A percentile compares a stretch with the other conserved stretches of the same genome.
Conservation (phyloP, 2,888 invertebrate genomes). For the Tenthredo livida region DNA sequence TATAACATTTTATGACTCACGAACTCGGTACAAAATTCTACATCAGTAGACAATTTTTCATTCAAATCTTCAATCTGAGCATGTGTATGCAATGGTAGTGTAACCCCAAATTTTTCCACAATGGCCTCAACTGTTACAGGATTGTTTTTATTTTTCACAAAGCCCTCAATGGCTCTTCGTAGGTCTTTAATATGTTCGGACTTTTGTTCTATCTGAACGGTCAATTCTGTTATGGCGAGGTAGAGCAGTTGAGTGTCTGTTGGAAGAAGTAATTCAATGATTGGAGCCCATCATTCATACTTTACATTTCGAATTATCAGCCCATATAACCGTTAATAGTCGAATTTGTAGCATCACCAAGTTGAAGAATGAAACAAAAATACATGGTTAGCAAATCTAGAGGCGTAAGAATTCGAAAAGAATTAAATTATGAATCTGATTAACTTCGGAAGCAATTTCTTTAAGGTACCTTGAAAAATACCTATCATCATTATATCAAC, state of each 20-base stretch:
- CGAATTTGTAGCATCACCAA: too few relatives aligned
- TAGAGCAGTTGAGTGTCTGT: background rate
- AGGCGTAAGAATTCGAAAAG: too few relatives aligned
- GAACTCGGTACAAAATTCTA: constrained; percentile 4
- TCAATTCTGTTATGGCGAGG: background rate
- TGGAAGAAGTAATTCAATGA: too few relatives aligned
- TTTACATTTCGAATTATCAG: too few relatives aligned
- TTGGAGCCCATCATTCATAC: too few relatives aligned
- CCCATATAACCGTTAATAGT: too few relatives aligned
- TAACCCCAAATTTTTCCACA: background rate
- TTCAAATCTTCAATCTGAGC: background rate
- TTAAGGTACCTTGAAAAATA: too few relatives aligned
- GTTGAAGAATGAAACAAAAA: too few relatives aligned
- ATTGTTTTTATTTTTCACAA: background rate
- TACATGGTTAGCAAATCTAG: too few relatives aligned
- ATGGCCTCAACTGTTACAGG: background rate
- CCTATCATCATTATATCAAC: too few relatives aligned
- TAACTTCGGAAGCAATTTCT: too few relatives aligned
- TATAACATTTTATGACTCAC: background rate
- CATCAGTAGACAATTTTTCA: background rate
- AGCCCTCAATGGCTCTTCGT: background rate
- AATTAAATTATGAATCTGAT: too few relatives aligned
- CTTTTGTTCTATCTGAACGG: background rate
- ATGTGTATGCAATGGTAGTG: background rate
- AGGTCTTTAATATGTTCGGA: background rate